Evolutionary conservation across 2,888 invertebrate genomes (phyloP), one percentile per base, ranked within the genome.

Genomic region (Dynastes maya): DNA sequence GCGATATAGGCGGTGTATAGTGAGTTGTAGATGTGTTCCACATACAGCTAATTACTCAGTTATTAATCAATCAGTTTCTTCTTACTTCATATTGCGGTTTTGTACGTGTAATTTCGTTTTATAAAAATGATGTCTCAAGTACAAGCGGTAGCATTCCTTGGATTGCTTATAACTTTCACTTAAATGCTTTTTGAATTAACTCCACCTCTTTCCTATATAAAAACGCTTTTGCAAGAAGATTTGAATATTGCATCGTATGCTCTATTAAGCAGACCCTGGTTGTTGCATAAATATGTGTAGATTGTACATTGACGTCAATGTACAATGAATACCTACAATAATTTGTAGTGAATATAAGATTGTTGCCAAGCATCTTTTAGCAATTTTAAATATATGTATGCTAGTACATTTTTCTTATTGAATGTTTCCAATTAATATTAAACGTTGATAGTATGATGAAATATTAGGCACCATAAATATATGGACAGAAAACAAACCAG

Each of bases 161-260:
- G 32, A 27, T 45, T 9, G 49, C 45, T 49, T 9, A 22, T 9
- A 9, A 49, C 67, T 67, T 67, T 67, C 67, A 67, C 67, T 45
- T 49, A 11, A 45, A 67, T 45, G 27, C 16, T 45, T 45, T 49
- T 67, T 9, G 22, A 49, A 49, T 67, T 49, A 22, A 45, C 16
- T 67, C 45, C 67, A 6, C 22, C 22, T 45, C 22, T 13, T 64
- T 64, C 13, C 13, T 45, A 67, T 4, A 49, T 5, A 67, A 40
- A 67, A 37, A 67, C 45, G 16, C 4, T 67, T 67, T 67, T 67
- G 45, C 67, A 67, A 67, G 45, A 67, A 67, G 67, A 67, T 67
- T 49, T 67, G 45, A 45, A 45, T 67, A 49, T 45, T 45, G 40
- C 64, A 32, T 37, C n/a, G 32, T n/a, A n/a, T 64, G 64, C 45